A percentile compares a stretch with the other conserved stretches of the same genome.
These are phyloP conservation scores for Megaceryle alcyon DNA, from an alignment of 2,797 vertebrate species.

Conservation along the genomic window DNA sequence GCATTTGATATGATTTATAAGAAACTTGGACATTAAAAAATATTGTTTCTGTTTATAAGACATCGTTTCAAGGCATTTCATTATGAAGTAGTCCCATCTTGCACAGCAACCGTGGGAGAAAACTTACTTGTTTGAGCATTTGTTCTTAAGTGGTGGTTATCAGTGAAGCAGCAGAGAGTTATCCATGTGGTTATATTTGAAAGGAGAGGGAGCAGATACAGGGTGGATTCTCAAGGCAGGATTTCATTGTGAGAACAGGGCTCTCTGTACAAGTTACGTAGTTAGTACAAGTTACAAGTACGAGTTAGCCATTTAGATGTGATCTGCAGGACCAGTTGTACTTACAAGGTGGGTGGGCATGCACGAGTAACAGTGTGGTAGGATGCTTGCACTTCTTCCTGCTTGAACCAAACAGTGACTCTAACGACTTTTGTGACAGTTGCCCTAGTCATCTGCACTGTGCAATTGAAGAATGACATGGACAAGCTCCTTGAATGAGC, in stretches of 20 bases:
- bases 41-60: neutral
- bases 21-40: neutral
- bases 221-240: neutral
- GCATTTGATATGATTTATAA: neutral
- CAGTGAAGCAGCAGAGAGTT: neutral
- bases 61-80: neutral
- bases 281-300: too few relatives aligned
- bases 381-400: neutral
- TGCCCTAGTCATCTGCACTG: neutral
- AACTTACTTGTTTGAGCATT: fast-evolving
- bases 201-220: neutral
- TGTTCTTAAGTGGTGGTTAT: neutral
- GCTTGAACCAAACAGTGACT: neutral
- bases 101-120: neutral
- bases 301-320: neutral
- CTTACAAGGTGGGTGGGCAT: neutral
- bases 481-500: too few relatives aligned
- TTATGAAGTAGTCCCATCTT: neutral
- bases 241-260: neutral
- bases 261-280: neutral
- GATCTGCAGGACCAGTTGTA: neutral
- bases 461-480: neutral
- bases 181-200: neutral
- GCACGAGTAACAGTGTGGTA: fast-evolving
- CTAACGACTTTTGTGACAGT: fast-evolving